A percentile compares a stretch with the other conserved stretches of the same genome.
Evolutionary conservation across 1,140 invertebrate species (phyloP).

Genomic region (Sipha flava): DNA sequence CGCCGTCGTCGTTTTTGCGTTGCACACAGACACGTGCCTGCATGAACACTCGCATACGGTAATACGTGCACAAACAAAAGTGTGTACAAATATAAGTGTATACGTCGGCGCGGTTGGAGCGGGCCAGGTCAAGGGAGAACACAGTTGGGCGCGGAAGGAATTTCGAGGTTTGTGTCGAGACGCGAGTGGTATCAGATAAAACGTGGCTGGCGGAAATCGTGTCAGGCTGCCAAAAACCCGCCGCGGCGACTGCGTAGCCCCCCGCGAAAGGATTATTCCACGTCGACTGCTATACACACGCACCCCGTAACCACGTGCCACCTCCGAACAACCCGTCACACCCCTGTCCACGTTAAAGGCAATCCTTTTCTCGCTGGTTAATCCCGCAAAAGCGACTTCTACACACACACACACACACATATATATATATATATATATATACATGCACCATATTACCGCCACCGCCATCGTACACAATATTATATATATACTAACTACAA

Average conservation of each 20-base stretch:
- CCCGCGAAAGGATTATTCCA: not conserved
- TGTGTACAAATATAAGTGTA: not conserved
- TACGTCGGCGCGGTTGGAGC: not conserved
- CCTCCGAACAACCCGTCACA: too few relatives aligned
- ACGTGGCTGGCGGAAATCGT: not conserved
- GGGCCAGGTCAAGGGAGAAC: too few relatives aligned
- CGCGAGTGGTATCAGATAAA: not conserved
- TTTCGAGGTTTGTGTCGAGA: not conserved
- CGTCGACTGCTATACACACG: not conserved
- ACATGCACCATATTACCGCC: too few relatives aligned
- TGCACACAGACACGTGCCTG: not conserved
- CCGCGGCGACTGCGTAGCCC: not conserved
- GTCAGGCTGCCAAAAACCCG: slow-evolving; percentile 16
- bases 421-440: too few relatives aligned
- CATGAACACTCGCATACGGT: not conserved
- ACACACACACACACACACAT: too few relatives aligned
- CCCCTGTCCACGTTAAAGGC: too few relatives aligned
- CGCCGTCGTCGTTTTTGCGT: not conserved
- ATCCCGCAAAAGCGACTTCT: not conserved
- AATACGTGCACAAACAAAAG: not conserved
- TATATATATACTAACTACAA: too few relatives aligned
- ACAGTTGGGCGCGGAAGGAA: not conserved
- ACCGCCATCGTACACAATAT: too few relatives aligned
- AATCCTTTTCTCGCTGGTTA: not conserved
- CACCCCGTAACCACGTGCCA: not conserved